These are phyloP conservation scores for Rhagium mordax DNA, from an alignment of 2,888 invertebrate species.

Conservation along the genomic window DNA sequence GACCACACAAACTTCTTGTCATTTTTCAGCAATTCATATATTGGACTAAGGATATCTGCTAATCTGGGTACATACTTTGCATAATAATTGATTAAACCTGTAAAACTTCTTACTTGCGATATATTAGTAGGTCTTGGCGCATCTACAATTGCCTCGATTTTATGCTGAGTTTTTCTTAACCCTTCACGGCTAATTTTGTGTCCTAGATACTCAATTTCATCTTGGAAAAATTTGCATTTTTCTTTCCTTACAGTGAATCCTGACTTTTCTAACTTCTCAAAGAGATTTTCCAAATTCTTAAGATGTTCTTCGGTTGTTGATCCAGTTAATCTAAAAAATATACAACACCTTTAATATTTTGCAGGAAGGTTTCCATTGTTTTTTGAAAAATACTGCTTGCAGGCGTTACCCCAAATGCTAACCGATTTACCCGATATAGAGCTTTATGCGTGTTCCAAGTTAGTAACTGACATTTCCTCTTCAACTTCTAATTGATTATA, in stretches of 20 bases:
- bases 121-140: slow-evolving; percentile 29
- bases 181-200: slow-evolving; percentile 47
- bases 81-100: not conserved
- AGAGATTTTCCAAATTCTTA: slow-evolving; percentile 51
- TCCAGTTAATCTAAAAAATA: slow-evolving; percentile 60
- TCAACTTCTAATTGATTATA: slow-evolving; percentile 62
- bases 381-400: slow-evolving; percentile 64
- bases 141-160: slow-evolving; percentile 45
- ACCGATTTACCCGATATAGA: slow-evolving; percentile 59
- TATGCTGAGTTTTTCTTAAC: slow-evolving; percentile 39
- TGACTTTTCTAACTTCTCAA: slow-evolving; percentile 49
- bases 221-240: slow-evolving; percentile 62
- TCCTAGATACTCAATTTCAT: slow-evolving; percentile 60
- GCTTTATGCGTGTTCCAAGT: slow-evolving; percentile 52
- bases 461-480: slow-evolving; percentile 59
- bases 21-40: not conserved
- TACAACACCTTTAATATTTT: slow-evolving; percentile 54
- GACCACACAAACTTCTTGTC: too few relatives aligned
- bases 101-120: not conserved
- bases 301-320: slow-evolving; percentile 49
- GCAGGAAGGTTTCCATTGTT: slow-evolving; percentile 60
- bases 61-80: not conserved
- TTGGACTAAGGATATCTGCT: not conserved
- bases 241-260: slow-evolving; percentile 56
- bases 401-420: slow-evolving; percentile 63